Conservation (phyloP, 1,140 invertebrate species). For the Dysdera silvatica region DNA sequence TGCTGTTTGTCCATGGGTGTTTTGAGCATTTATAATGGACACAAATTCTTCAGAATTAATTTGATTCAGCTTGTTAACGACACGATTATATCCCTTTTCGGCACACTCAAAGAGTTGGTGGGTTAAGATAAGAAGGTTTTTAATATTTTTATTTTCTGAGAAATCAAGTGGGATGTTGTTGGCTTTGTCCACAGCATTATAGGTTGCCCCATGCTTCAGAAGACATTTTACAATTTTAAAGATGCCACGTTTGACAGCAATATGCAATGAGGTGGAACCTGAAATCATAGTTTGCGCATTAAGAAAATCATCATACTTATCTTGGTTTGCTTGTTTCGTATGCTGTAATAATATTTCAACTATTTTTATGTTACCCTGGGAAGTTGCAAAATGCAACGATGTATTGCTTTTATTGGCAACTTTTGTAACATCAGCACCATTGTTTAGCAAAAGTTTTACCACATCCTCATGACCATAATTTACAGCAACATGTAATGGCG, state of each 20-base stretch:
- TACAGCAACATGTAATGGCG: slow-evolving; percentile 26
- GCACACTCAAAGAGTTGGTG: too few species aligned
- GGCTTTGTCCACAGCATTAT: not conserved
- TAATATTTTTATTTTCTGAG: not conserved
- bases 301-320: not conserved
- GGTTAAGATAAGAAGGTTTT: too few species aligned
- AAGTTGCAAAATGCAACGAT: slow-evolving; percentile 12
- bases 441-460: slow-evolving; percentile 36
- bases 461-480: slow-evolving; percentile 40
- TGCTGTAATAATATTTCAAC: slow-evolving; percentile 10
- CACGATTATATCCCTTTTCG: too few species aligned
- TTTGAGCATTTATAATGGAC: too few species aligned
- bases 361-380: slow-evolving; percentile 21
- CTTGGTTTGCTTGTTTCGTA: not conserved
- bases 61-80: too few species aligned
- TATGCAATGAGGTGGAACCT: not conserved
- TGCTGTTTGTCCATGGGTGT: too few species aligned
- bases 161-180: not conserved
- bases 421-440: slow-evolving; percentile 5
- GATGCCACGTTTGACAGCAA: not conserved
- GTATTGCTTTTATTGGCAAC: slow-evolving; percentile 35
- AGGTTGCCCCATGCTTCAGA: not conserved
- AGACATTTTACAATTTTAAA: not conserved
- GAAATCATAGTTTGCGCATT: slow-evolving; percentile 1
- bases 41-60: too few species aligned